phyloP scores from a whole-genome alignment of 2,888 invertebrate genomes.

The Prosapia bicincta region DNA sequence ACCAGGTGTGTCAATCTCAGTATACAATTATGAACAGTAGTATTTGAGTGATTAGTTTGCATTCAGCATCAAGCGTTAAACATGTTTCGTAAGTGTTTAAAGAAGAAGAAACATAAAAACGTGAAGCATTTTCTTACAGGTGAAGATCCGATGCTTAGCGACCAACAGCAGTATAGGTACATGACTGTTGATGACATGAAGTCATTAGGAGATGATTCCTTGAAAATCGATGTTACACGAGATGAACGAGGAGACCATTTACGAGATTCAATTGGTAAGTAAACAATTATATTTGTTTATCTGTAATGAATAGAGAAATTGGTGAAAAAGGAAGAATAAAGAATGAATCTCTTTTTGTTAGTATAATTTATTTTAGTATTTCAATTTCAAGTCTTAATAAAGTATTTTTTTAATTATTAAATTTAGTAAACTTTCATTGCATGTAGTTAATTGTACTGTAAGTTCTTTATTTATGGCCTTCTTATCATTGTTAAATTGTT shows the following conservation, averaged over 20 bases:
- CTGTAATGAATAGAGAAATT: too few species aligned
- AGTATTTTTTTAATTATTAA: too few species aligned
- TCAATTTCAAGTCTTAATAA: too few species aligned
- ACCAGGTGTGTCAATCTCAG: not conserved
- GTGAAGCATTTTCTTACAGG: conserved; percentile 52
- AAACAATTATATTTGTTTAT: too few species aligned
- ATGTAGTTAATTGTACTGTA: too few species aligned
- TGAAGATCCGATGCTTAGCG: conserved; percentile 87
- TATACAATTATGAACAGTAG: not conserved
- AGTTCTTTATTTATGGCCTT: too few species aligned
- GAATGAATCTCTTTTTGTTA: too few species aligned
- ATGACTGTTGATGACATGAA: conserved; percentile 95
- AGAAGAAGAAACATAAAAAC: not conserved
- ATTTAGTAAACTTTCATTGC: too few species aligned
- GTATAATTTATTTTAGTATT: too few species aligned
- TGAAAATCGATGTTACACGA: conserved; percentile 89
- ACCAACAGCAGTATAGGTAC: conserved; percentile 75
- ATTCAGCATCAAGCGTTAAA: not conserved
- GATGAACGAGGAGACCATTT: conserved; percentile 62
- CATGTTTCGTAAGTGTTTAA: not conserved
- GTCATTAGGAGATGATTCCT: conserved; percentile 87
- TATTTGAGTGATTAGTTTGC: too few species aligned
- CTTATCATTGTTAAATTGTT: too few species aligned
- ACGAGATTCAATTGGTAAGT: conserved; percentile 41
- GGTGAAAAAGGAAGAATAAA: too few species aligned